Conservation (phyloP, 2,797 vertebrate species). For the Sarcophilus harrisii region DNA sequence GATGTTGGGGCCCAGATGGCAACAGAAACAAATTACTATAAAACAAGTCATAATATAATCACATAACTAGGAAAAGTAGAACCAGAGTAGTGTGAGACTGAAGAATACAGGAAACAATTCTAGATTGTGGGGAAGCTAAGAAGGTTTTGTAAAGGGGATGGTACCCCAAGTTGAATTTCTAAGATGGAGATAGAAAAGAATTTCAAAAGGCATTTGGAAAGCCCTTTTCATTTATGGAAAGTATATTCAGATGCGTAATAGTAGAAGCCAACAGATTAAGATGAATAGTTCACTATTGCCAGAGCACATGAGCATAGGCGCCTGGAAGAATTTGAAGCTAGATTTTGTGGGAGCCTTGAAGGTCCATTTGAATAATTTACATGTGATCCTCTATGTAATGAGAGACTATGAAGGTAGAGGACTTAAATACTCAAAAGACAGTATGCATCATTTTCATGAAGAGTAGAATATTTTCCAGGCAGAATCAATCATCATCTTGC, state of each 20-base stretch:
- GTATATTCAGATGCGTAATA: background rate
- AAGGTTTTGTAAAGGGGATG: background rate
- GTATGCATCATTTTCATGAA: constrained; percentile 26
- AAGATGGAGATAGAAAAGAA: background rate
- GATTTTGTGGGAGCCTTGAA: background rate
- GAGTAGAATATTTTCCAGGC: constrained; percentile 19
- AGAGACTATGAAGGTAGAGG: background rate
- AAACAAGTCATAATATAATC: background rate
- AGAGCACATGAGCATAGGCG: background rate
- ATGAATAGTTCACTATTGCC: background rate
- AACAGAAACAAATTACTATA: background rate
- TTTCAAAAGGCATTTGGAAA: background rate
- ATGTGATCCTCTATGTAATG: background rate
- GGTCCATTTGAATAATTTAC: background rate
- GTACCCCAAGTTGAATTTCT: background rate
- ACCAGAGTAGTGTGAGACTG: background rate
- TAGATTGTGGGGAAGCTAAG: background rate
- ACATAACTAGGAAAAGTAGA: background rate
- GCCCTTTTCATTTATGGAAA: background rate
- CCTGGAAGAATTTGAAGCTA: background rate
- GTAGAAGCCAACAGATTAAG: background rate
- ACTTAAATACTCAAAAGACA: constrained; percentile 3
- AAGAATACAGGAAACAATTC: background rate
- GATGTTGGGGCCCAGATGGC: background rate
- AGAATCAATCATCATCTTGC: background rate